These are phyloP conservation scores for Drosophila maculinotata DNA, from an alignment of 2,888 invertebrate genomes.

Conservation along the genomic window DNA sequence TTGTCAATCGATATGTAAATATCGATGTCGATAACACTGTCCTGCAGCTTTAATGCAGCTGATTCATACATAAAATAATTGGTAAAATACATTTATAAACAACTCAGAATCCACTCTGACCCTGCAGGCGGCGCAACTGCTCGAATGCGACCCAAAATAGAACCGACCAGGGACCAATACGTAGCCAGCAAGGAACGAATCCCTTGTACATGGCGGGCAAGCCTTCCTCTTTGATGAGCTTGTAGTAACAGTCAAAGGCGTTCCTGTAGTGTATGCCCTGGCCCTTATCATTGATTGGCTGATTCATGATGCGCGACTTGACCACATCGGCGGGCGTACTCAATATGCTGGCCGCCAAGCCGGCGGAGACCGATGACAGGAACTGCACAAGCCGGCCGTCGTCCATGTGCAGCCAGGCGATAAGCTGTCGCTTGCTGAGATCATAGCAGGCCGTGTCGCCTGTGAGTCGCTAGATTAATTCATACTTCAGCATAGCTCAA, in stretches of 20 bases:
- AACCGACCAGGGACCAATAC: constrained; percentile 29
- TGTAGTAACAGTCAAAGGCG: constrained; percentile 29
- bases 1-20: too few species aligned
- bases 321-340: constrained; percentile 35
- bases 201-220: constrained; percentile 26
- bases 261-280: constrained; percentile 19
- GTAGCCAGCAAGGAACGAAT: constrained; percentile 35
- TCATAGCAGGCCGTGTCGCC: constrained; percentile 40
- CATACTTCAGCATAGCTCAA: too few species aligned
- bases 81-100: too few species aligned
- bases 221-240: constrained; percentile 23
- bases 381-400: constrained; percentile 30
- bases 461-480: neutral
- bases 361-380: constrained; percentile 24
- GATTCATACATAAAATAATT: too few species aligned
- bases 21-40: too few species aligned
- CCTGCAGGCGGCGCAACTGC: constrained; percentile 13
- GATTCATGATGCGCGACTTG: constrained; percentile 33
- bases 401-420: neutral
- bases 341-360: constrained; percentile 23
- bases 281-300: constrained; percentile 15
- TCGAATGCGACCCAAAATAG: constrained; percentile 35
- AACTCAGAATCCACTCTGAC: constrained; percentile 14
- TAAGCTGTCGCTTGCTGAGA: constrained; percentile 29
- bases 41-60: too few species aligned